Evolutionary conservation across 2,113 vertebrate genomes (phyloP).

Genomic region (Gavialis gangeticus): DNA sequence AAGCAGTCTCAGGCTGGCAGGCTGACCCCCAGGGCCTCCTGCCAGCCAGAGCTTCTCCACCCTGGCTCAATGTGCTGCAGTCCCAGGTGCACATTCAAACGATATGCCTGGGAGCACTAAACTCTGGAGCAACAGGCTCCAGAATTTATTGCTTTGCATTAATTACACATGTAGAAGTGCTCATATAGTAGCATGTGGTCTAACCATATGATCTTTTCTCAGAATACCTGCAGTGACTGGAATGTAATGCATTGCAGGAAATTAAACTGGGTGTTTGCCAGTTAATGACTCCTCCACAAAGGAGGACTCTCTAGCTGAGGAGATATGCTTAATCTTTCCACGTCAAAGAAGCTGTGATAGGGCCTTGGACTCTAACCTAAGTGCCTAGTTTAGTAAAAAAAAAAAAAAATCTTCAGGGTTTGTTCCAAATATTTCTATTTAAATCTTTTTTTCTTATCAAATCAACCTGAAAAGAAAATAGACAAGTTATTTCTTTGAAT

Average conservation of each 20-base stretch:
- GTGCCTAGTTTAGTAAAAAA: background rate
- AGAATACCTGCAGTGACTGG: background rate
- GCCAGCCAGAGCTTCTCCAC: too few relatives aligned
- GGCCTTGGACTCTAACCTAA: background rate
- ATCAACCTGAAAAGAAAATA: background rate
- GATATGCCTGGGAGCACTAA: too few relatives aligned
- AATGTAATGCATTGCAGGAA: background rate
- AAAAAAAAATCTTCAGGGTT: background rate
- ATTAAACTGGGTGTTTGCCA: background rate
- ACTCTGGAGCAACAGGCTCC: too few relatives aligned
- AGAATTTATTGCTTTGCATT: too few relatives aligned
- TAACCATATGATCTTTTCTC: background rate
- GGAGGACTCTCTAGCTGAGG: fast-evolving
- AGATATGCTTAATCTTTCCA: background rate
- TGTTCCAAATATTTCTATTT: background rate
- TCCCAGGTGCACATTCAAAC: too few relatives aligned
- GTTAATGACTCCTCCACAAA: background rate
- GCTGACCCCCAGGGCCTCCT: too few relatives aligned
- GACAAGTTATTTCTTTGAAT: background rate
- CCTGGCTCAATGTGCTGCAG: too few relatives aligned
- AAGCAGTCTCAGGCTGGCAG: too few relatives aligned
- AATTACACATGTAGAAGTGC: too few relatives aligned
- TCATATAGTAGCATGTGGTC: background rate
- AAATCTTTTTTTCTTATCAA: background rate
- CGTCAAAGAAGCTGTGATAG: background rate